phyloP scores from a whole-genome alignment of 2,888 invertebrate species.

The Ophraella communa region DNA sequence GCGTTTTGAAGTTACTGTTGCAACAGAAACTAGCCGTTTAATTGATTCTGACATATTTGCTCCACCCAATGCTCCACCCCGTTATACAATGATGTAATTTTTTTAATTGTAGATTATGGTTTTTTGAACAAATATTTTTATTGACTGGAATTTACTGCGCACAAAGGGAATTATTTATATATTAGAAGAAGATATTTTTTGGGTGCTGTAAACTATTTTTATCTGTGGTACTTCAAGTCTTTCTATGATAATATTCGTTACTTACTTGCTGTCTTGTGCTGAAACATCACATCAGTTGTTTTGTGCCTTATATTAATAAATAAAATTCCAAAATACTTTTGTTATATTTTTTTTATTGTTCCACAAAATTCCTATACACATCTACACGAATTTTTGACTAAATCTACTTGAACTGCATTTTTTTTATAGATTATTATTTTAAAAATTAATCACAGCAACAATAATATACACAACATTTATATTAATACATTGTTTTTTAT shows the following conservation, averaged over 20 bases:
- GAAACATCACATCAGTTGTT: background rate
- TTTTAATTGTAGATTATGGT: no score
- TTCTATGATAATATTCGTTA: no score
- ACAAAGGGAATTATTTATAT: no score
- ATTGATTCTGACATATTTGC: conserved; percentile 5
- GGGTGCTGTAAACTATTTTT: no score
- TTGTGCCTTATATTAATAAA: background rate
- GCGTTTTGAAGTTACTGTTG: background rate
- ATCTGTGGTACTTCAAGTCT: no score
- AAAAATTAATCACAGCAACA: conserved; percentile 62
- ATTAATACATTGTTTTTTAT: conserved; percentile 43
- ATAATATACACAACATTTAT: conserved; percentile 59
- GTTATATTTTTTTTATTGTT: conserved; percentile 50
- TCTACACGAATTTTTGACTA: conserved; percentile 55
- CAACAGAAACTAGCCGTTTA: conserved; percentile 7
- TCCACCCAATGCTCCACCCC: conserved; percentile 6
- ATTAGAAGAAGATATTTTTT: no score
- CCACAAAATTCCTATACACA: conserved; percentile 58
- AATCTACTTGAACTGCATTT: conserved; percentile 52
- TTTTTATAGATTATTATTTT: conserved; percentile 47
- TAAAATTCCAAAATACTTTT: conserved; percentile 15
- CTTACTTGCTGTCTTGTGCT: background rate
- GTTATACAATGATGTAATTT: conserved; percentile 1
- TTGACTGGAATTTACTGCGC: no score
- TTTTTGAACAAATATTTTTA: no score